Evolutionary conservation across 2,888 invertebrate genomes (phyloP).

Genomic region (Mesorhabditis spiculigera): DNA sequence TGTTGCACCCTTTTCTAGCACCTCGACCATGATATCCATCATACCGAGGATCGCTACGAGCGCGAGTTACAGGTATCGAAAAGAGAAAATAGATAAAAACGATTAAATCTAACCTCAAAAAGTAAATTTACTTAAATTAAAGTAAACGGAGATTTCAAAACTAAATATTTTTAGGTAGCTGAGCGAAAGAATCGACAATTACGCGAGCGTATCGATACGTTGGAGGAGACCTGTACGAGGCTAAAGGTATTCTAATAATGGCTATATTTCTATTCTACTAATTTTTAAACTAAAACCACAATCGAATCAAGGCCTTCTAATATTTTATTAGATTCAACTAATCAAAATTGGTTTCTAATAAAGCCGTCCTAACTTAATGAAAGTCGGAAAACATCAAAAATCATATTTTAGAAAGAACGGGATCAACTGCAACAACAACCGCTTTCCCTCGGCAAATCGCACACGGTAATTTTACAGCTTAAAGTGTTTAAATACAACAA

Average conservation of each 20-base stretch:
- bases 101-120: too few relatives aligned
- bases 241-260: neutral
- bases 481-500: too few relatives aligned
- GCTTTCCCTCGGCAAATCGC: too few relatives aligned
- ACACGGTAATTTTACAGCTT: too few relatives aligned
- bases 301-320: neutral
- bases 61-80: neutral
- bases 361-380: neutral
- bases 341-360: neutral
- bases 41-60: conserved; percentile 2
- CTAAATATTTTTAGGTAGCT: neutral
- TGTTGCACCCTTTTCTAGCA: neutral
- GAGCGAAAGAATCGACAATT: neutral
- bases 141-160: too few relatives aligned
- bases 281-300: neutral
- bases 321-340: too few relatives aligned
- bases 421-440: neutral
- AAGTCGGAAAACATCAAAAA: neutral
- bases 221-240: neutral
- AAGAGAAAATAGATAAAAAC: neutral
- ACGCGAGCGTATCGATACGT: neutral
- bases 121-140: too few relatives aligned
- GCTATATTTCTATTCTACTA: neutral
- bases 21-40: neutral
- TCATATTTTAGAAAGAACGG: conserved; percentile 4